Evolutionary conservation across 1,140 invertebrate species (phyloP).

Genomic region (Saccostrea glomerata): DNA sequence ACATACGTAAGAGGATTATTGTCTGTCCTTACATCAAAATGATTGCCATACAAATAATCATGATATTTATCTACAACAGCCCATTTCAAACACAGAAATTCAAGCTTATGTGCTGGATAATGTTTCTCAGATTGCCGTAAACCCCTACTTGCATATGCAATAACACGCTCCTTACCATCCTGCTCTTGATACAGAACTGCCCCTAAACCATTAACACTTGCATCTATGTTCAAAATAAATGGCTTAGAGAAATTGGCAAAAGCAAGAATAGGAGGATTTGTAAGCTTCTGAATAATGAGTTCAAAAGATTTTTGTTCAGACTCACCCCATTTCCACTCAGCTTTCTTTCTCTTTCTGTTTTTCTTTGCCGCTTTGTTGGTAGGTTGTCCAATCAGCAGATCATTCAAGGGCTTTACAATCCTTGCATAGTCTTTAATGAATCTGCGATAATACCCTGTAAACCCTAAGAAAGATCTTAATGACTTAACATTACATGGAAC

Average conservation of each 20-base stretch:
- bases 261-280: conserved; percentile 57
- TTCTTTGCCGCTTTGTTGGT: conserved; percentile 2
- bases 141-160: conserved; percentile 45
- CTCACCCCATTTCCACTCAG: conserved; percentile 43
- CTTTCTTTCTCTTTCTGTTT: not conserved
- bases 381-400: conserved; percentile 49
- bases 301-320: conserved; percentile 55
- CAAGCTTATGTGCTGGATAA: conserved; percentile 47
- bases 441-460: conserved; percentile 52
- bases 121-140: conserved; percentile 39
- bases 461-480: conserved; percentile 69
- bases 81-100: conserved; percentile 50
- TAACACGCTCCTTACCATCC: conserved; percentile 29
- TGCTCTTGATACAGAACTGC: conserved; percentile 11
- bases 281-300: conserved; percentile 54
- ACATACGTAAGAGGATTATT: conserved; percentile 57
- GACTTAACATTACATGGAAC: conserved; percentile 64
- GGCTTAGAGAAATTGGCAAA: conserved; percentile 56
- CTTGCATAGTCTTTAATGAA: conserved; percentile 66
- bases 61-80: conserved; percentile 48
- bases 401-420: conserved; percentile 61
- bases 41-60: conserved; percentile 55
- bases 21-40: conserved; percentile 55
- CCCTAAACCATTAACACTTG: conserved; percentile 30
- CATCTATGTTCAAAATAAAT: conserved; percentile 62